Base-by-base conservation (phyloP, 2,888 invertebrate genomes). In the Pammene aurita region DNA sequence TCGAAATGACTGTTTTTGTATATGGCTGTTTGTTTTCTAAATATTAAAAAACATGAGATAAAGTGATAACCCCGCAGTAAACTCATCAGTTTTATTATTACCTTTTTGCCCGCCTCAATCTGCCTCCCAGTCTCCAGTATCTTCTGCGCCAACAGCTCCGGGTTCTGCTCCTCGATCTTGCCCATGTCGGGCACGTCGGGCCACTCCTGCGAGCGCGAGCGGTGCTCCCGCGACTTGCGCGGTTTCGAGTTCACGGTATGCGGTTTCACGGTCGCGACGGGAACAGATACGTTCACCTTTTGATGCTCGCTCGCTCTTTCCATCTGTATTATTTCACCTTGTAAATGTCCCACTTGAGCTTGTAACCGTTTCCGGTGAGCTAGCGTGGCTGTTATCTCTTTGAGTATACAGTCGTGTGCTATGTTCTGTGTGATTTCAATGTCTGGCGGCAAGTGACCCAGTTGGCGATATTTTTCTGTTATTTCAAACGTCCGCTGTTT, bases 121-220 rank as follows among this genome's bases (percentile, higher is more conserved):
- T 97, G 97, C 0, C 97, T 93, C 7, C 97, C 97, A 0, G 97
- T 97, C 86, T 97, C 97, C 46, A 97, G 89, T 75, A 98, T 97
- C 85, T 98, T 98, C 85, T 97, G 96, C 0, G 97, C 97, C 65
- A 97, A 89, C 63, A 97, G 94, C 86, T 97, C 97, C 0, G 97
- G 97, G 88, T 98, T 97, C 83, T 97, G 97, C 83, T 98, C 98
- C 81, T 97, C 96, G 71, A 97, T 97, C 87, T 97, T 97, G 0
- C 96, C 96, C 63, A 97, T 95, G 77, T 97, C 97, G 1, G 97
- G 97, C 41, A 97, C 96, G 78, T 97, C 97, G 0, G 97, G 97
- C 97, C 97, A 97, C 81, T 97, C 97, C 80, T 97, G 97, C 0
- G 97, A 96, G 2, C 97, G 94, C 7, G 96, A 95, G 16, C 97